A percentile compares a stretch with the other conserved stretches of the same genome.
These are phyloP conservation scores for Symphodus melops DNA, from an alignment of 2,113 vertebrate species.

Conservation along the genomic window DNA sequence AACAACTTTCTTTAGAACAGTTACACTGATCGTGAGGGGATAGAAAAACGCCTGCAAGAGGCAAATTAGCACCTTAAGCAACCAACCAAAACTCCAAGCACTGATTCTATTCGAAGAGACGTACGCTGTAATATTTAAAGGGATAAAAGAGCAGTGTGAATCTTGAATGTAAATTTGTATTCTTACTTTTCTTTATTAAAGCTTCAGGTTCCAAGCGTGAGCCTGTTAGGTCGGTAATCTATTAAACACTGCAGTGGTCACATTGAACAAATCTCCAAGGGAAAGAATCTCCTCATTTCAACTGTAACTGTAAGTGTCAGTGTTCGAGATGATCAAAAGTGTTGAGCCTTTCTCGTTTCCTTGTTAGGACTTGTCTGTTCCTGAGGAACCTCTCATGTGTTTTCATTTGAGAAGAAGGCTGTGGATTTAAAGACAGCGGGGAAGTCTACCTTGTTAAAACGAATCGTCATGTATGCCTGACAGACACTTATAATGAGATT, in stretches of 20 bases:
- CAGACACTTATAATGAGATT: conserved; percentile 82
- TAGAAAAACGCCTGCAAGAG: conserved; percentile 29
- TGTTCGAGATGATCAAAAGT: conserved; percentile 73
- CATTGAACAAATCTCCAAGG: conserved; percentile 65
- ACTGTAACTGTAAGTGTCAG: conserved; percentile 49
- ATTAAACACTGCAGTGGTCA: conserved; percentile 58
- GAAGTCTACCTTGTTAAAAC: conserved; percentile 76
- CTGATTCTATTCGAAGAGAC: conserved; percentile 14
- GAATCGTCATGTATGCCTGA: conserved; percentile 79
- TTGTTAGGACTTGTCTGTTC: conserved; percentile 64
- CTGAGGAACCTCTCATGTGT: conserved; percentile 71
- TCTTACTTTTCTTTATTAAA: neutral
- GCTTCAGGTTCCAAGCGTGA: neutral
- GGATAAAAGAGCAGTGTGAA: conserved; percentile 50
- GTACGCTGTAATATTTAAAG: conserved; percentile 22
- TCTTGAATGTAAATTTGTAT: conserved; percentile 65
- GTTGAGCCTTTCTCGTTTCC: conserved; percentile 52
- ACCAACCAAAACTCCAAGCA: conserved; percentile 7
- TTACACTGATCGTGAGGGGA: neutral
- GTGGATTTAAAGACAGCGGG: conserved; percentile 62
- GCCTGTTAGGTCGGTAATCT: conserved; percentile 60
- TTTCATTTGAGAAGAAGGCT: conserved; percentile 72
- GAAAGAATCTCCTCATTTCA: conserved; percentile 65
- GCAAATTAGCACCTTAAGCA: conserved; percentile 5
- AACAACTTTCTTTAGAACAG: neutral